A percentile compares a stretch with the other conserved stretches of the same genome.
phyloP scores from a whole-genome alignment of 2,888 invertebrate species.

The Dorcus hopei region DNA sequence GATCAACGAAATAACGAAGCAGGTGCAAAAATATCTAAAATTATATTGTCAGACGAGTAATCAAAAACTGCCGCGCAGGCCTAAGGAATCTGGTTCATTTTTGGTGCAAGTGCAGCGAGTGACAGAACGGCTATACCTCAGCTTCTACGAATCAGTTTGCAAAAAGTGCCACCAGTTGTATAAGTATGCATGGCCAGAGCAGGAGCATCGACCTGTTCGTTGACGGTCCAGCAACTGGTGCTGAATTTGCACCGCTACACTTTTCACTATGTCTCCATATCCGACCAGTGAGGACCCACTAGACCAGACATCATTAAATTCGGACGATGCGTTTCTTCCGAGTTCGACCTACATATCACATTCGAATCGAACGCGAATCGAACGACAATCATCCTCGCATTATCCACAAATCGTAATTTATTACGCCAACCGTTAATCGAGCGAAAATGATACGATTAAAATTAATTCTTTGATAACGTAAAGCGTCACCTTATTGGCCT shows the following conservation, averaged over 20 bases:
- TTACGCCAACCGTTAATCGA: no score
- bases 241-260: constrained; percentile 25
- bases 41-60: constrained; percentile 14
- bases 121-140: constrained; percentile 35
- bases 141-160: constrained; percentile 41
- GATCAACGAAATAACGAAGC: constrained; percentile 9
- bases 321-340: no score
- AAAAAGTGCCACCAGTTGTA: constrained; percentile 41
- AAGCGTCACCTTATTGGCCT: neutral
- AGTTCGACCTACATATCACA: no score
- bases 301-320: no score
- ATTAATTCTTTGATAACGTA: neutral
- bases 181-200: constrained; percentile 38
- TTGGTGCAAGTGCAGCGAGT: constrained; percentile 36
- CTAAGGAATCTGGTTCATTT: constrained; percentile 38
- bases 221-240: constrained; percentile 20
- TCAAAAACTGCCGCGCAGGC: constrained; percentile 24
- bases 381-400: no score
- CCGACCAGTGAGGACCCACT: no score
- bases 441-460: neutral
- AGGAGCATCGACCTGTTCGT: constrained; percentile 39
- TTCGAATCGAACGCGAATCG: no score
- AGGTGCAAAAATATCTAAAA: constrained; percentile 5
- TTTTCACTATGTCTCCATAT: neutral
- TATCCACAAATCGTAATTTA: no score